Evolutionary conservation across 2,113 vertebrate genomes (phyloP), one percentile per base, ranked within the genome.

Genomic region (Paratilapia polleni): DNA sequence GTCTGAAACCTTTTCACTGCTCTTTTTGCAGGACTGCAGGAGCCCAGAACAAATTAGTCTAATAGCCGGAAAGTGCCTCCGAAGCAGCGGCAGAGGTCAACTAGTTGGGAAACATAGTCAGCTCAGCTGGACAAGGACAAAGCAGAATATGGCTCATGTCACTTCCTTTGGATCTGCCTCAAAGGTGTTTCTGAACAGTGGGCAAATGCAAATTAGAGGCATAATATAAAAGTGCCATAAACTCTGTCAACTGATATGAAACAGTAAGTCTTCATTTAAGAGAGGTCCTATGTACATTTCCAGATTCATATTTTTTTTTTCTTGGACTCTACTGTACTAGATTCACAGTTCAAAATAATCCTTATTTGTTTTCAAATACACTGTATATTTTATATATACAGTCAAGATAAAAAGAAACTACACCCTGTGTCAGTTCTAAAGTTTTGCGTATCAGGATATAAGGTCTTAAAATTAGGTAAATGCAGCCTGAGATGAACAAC

Each of bases 21-120:
- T 83, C 38, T 59, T 76, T 22, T 80, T 68, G 58, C 84, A 74
- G 70, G 84, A 70, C 83, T 34, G 81, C 77, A 75, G 86, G 88
- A 82, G 90, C 85, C 63, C 89, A 63, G 77, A 92, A 85, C 88
- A 84, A 93, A 94, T 93, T 82, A 91, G 88, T 68, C 66, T 91
- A 89, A 92, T 91, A 85, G 92, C 90, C 80, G 83, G 74, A 92
- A 88, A 89, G 77, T 76, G 88, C 82, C 81, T 90, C 82, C 66
- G 76, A 87, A 85, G 91, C 86, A 88, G 86, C 8, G 52, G 78
- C 84, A 82, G 91, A 89, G 94, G 92, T 93, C 89, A 88, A 63
- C 87, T 59, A 52, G 87, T 63, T 75, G 86, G 68, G 79, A 86
- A 85, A 64, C 19, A 22, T 9, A 24, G 41, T 60, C 74, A 24